Percentiles rank a stretch among this genome's conserved stretches.
phyloP scores from a whole-genome alignment of 2,797 vertebrate genomes.

The Octomys mimax region DNA sequence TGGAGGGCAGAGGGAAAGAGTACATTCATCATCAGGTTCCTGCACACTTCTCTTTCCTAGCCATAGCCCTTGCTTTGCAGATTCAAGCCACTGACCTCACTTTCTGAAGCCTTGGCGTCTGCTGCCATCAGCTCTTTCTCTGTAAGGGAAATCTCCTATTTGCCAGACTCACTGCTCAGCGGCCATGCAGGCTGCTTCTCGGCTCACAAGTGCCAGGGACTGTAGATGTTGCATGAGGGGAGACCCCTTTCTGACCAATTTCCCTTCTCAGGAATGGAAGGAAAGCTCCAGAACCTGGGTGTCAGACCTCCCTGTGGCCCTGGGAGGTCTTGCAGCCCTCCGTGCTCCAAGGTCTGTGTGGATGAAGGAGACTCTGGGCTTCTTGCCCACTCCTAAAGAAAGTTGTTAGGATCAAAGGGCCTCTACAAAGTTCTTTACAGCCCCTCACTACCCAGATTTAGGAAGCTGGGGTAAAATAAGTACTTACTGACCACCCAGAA shows the following conservation, averaged over 20 bases:
- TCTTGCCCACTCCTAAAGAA: background rate
- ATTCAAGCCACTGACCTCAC: constrained; percentile 22
- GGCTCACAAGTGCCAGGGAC: background rate
- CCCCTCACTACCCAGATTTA: background rate
- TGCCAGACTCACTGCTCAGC: background rate
- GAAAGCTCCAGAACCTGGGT: background rate
- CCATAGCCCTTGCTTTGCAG: background rate
- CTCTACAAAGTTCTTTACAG: background rate
- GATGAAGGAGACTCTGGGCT: background rate
- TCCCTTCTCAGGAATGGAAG: background rate
- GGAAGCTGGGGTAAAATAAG: background rate
- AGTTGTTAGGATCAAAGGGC: background rate
- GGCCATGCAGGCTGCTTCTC: background rate
- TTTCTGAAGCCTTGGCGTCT: background rate
- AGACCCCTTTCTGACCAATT: background rate
- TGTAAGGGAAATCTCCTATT: background rate
- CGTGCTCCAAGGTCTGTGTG: background rate
- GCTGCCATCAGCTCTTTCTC: background rate
- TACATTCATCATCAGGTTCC: background rate
- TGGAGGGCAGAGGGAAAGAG: background rate
- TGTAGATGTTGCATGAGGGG: background rate
- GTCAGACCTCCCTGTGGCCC: background rate
- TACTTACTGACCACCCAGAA: background rate
- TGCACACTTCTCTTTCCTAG: background rate
- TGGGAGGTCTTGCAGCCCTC: constrained; percentile 27